Evolutionary conservation across 2,113 vertebrate genomes (phyloP).

Genomic region (Vireo altiloquus): DNA sequence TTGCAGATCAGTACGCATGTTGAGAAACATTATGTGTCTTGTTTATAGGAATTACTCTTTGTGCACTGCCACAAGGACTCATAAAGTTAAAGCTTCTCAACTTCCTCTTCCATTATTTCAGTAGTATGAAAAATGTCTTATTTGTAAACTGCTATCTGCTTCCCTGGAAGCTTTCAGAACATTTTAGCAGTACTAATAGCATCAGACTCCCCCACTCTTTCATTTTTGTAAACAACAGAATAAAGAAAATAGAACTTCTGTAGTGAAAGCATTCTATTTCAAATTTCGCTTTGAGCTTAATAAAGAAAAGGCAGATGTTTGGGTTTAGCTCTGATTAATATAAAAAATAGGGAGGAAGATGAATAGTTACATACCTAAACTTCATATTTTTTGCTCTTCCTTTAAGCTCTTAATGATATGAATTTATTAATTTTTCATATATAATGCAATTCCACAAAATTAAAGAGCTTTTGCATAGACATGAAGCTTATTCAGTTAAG

Average conservation of each 20-base stretch:
- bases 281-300: background rate
- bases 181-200: constrained; percentile 23
- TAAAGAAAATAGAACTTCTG: background rate
- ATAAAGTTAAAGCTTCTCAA: constrained; percentile 36
- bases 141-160: constrained; percentile 46
- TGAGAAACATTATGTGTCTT: constrained; percentile 60
- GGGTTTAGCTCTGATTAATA: background rate
- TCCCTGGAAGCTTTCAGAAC: constrained; percentile 27
- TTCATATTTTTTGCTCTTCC: background rate
- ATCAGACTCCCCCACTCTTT: background rate
- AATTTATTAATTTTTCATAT: background rate
- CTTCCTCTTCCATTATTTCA: constrained; percentile 43
- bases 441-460: background rate
- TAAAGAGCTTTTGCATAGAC: background rate
- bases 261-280: constrained; percentile 1
- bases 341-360: background rate
- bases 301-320: constrained; percentile 13
- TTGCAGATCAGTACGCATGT: constrained; percentile 51
- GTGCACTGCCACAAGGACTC: constrained; percentile 19
- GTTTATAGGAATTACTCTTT: constrained; percentile 67
- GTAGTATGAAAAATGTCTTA: constrained; percentile 30
- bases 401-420: background rate
- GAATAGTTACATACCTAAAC: background rate
- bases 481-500: background rate
- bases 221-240: constrained; percentile 33